phyloP scores from a whole-genome alignment of 2,113 vertebrate genomes.

The Cyanistes caeruleus region DNA sequence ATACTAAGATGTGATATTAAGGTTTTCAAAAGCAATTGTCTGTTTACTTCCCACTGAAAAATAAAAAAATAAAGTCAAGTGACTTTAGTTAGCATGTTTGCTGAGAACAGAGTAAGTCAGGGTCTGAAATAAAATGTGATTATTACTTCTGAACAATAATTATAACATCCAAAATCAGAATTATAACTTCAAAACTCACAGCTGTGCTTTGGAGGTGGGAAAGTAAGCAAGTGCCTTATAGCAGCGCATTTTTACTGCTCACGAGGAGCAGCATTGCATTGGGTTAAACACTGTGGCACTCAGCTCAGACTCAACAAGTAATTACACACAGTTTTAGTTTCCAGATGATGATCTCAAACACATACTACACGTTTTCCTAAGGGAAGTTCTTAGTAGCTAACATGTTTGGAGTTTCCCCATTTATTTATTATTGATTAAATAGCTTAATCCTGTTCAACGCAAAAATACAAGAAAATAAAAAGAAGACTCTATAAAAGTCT shows the following conservation, averaged over 20 bases:
- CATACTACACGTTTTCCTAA: neutral
- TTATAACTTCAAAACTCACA: neutral
- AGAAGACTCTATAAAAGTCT: neutral
- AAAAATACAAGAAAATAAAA: neutral
- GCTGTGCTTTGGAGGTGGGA: neutral
- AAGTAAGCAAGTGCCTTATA: neutral
- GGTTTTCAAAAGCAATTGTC: neutral
- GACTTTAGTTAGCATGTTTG: neutral
- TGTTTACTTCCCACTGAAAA: neutral
- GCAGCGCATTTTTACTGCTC: neutral
- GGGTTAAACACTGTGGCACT: neutral
- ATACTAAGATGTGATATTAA: neutral
- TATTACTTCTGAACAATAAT: neutral
- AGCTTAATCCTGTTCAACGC: neutral
- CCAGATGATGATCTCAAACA: neutral
- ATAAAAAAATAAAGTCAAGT: neutral
- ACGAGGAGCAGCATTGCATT: neutral
- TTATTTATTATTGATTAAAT: conserved; percentile 6
- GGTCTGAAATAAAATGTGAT: neutral
- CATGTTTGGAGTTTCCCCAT: neutral
- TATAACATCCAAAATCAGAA: neutral
- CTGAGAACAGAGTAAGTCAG: neutral
- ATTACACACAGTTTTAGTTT: neutral
- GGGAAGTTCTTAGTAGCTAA: neutral
- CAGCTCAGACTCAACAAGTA: neutral